Percentiles rank a stretch among this genome's conserved stretches.
phyloP scores from a whole-genome alignment of 2,888 invertebrate species.

The Nomada fucata region DNA sequence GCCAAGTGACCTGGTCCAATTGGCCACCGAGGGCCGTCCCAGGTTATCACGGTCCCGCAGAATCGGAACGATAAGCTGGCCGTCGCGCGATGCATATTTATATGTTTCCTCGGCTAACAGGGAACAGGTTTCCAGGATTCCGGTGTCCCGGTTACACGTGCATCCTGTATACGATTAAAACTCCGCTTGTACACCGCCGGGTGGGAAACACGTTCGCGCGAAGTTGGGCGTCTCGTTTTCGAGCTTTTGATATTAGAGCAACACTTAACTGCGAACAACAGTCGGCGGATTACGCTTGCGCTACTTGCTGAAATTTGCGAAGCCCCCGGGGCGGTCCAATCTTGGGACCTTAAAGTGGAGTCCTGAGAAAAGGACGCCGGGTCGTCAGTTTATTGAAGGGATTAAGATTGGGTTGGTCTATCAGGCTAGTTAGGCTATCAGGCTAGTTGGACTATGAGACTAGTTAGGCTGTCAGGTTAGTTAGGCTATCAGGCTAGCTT shows the following conservation, averaged over 20 bases:
- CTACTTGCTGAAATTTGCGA: too few relatives aligned
- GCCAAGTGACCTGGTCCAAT: not conserved
- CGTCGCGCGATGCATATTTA: conserved; percentile 42
- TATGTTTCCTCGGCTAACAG: conserved; percentile 28
- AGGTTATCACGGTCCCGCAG: not conserved
- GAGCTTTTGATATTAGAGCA: conserved; percentile 5
- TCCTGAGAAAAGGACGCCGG: too few relatives aligned
- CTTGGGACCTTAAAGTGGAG: too few relatives aligned
- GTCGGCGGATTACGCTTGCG: too few relatives aligned
- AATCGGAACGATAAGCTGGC: conserved; percentile 19
- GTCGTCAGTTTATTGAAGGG: too few relatives aligned
- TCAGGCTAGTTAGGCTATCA: too few relatives aligned
- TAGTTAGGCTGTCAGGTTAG: too few relatives aligned
- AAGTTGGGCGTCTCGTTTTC: conserved; percentile 18
- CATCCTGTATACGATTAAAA: conserved; percentile 19
- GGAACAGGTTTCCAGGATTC: conserved; percentile 11
- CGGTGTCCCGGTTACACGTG: conserved; percentile 2
- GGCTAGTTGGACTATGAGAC: too few relatives aligned
- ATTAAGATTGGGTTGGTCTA: too few relatives aligned
- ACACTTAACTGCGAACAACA: conserved; percentile 10
- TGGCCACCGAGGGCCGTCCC: not conserved
- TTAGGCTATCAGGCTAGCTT: too few relatives aligned
- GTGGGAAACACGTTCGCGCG: not conserved
- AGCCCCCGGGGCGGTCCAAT: too few relatives aligned
- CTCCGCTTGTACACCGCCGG: conserved; percentile 8